Percentiles rank a stretch among this genome's conserved stretches.
Conservation (phyloP, 2,113 vertebrate genomes). For the Corythaixoides concolor region DNA sequence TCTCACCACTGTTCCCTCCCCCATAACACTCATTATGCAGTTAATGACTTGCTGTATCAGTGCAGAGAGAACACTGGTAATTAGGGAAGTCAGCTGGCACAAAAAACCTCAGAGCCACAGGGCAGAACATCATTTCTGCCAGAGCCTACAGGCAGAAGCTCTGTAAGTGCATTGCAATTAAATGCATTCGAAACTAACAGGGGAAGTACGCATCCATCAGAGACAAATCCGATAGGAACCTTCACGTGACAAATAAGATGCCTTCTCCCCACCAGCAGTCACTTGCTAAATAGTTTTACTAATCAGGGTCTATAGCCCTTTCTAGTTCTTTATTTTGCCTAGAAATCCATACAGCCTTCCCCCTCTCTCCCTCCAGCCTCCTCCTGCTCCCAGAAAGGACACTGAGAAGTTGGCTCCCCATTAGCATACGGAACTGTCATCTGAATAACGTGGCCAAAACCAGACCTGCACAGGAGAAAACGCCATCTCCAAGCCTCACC, state of each 20-base stretch:
- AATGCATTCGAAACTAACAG: no score
- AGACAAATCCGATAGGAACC: neutral
- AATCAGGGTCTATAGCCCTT: neutral
- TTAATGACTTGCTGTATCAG: neutral
- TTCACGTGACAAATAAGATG: neutral
- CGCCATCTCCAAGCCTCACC: accelerated
- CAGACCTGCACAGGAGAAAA: neutral
- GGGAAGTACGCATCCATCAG: neutral
- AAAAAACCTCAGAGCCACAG: neutral
- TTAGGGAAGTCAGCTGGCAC: neutral
- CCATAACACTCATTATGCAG: neutral
- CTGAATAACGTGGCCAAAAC: neutral
- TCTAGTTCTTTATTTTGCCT: neutral
- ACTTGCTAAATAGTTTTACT: neutral
- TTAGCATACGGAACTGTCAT: neutral
- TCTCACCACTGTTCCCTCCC: neutral
- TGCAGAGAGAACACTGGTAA: neutral
- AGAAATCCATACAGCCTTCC: neutral
- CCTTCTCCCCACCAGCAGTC: neutral
- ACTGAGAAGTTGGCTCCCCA: neutral
- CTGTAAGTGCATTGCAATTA: neutral
- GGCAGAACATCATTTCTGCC: neutral
- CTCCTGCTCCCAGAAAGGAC: neutral
- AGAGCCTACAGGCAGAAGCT: neutral
- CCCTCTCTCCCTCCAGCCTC: no score